A percentile compares a stretch with the other conserved stretches of the same genome.
These are phyloP conservation scores for Tetrao urogallus DNA, from an alignment of 2,113 vertebrate genomes.

Conservation along the genomic window DNA sequence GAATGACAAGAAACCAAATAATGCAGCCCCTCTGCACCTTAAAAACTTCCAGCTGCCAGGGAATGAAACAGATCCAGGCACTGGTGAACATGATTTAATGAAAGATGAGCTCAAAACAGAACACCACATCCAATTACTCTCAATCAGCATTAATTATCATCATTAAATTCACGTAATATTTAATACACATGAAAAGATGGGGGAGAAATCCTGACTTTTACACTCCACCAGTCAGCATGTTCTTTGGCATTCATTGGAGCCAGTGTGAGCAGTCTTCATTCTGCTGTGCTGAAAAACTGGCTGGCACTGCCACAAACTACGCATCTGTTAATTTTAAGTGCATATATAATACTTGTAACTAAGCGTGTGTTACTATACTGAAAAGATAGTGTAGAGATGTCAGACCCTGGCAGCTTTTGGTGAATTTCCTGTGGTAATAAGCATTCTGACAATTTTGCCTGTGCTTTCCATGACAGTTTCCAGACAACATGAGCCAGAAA, in stretches of 20 bases:
- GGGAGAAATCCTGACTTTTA: constrained; percentile 5
- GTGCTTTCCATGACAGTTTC: constrained; percentile 1
- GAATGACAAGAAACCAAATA: background rate
- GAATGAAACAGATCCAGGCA: background rate
- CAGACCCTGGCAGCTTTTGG: accelerated
- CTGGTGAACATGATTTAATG: background rate
- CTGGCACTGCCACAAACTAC: background rate
- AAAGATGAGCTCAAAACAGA: constrained; percentile 10
- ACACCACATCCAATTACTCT: background rate
- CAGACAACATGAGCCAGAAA: background rate
- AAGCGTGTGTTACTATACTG: background rate
- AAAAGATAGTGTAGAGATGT: background rate
- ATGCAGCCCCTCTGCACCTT: background rate
- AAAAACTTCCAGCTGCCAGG: background rate
- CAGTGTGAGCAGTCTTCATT: background rate
- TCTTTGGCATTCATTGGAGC: background rate
- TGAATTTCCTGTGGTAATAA: background rate
- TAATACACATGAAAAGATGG: background rate
- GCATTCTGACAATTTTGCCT: background rate
- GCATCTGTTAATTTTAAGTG: background rate
- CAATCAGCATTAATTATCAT: background rate
- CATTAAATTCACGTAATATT: background rate
- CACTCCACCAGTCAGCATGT: background rate
- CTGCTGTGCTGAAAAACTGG: background rate
- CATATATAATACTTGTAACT: background rate